phyloP scores from a whole-genome alignment of 1,140 invertebrate species.

The Arctopsyche grandis region DNA sequence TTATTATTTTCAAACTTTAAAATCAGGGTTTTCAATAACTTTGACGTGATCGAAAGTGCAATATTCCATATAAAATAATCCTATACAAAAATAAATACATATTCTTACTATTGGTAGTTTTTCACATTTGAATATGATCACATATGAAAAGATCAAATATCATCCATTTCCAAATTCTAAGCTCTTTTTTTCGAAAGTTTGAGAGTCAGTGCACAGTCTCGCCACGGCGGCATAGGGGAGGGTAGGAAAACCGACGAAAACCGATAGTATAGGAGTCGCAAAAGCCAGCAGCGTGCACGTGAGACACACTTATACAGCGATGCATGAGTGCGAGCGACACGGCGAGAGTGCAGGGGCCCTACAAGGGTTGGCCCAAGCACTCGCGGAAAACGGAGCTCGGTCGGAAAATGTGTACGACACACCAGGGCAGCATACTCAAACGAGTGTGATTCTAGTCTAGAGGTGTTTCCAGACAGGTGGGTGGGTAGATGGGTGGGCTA shows the following conservation, averaged over 20 bases:
- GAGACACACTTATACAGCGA: constrained; percentile 20
- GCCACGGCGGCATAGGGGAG: not conserved
- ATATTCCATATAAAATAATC: too few relatives aligned
- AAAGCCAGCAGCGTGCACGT: not conserved
- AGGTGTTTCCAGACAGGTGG: not conserved
- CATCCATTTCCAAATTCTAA: too few relatives aligned
- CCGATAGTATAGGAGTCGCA: not conserved
- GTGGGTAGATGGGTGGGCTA: not conserved
- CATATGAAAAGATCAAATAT: too few relatives aligned
- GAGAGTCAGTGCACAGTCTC: not conserved
- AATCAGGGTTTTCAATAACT: too few relatives aligned
- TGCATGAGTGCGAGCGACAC: constrained; percentile 27
- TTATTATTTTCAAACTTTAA: too few relatives aligned
- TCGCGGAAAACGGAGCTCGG: constrained; percentile 47
- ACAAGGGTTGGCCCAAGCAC: constrained; percentile 53
- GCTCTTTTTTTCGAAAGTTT: too few relatives aligned
- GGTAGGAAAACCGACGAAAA: not conserved
- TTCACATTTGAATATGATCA: too few relatives aligned
- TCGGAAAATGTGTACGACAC: constrained; percentile 49
- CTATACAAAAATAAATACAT: too few relatives aligned
- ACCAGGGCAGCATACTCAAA: constrained; percentile 44
- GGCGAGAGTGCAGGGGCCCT: constrained; percentile 46
- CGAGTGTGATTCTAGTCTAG: too few relatives aligned
- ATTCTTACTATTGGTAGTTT: too few relatives aligned
- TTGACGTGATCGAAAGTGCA: too few relatives aligned